A percentile compares a stretch with the other conserved stretches of the same genome.
phyloP scores from a whole-genome alignment of 2,888 invertebrate species.

The Neelides folsomi region DNA sequence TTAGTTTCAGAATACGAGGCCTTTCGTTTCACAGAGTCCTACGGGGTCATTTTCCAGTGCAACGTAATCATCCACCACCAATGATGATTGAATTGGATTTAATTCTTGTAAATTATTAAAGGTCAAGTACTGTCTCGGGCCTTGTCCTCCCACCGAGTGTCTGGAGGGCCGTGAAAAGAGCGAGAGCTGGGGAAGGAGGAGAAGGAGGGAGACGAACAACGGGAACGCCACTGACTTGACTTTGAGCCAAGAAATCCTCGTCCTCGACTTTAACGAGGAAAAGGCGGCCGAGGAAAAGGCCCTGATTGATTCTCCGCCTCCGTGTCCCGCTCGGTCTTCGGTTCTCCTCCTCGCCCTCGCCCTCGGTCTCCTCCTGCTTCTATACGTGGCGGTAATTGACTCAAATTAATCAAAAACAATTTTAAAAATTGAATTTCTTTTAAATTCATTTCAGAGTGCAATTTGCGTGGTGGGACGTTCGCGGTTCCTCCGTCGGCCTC shows the following conservation, averaged over 20 bases:
- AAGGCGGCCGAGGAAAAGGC: conserved; percentile 15
- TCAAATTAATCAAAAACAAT: no score
- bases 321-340: conserved; percentile 81
- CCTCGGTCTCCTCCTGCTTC: conserved; percentile 71
- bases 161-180: conserved; percentile 81
- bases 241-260: conserved; percentile 82
- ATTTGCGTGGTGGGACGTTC: conserved; percentile 53
- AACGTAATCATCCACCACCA: conserved; percentile 44
- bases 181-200: conserved; percentile 81
- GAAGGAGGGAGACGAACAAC: conserved; percentile 51
- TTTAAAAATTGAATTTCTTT: no score
- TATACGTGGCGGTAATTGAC: conserved; percentile 68
- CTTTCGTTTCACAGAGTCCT: conserved; percentile 88
- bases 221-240: conserved; percentile 69
- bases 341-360: conserved; percentile 81
- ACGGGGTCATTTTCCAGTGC: conserved; percentile 92
- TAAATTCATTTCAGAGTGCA: conserved; percentile 79
- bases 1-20: conserved; percentile 84
- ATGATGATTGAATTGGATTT: no score
- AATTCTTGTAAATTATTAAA: no score
- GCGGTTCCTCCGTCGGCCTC: no score
- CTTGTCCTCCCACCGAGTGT: conserved; percentile 82
- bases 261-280: conserved; percentile 83
- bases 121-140: conserved; percentile 82
- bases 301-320: not conserved